These are phyloP conservation scores for Myotis yumanensis DNA, from an alignment of 2,113 vertebrate species.

Conservation along the genomic window DNA sequence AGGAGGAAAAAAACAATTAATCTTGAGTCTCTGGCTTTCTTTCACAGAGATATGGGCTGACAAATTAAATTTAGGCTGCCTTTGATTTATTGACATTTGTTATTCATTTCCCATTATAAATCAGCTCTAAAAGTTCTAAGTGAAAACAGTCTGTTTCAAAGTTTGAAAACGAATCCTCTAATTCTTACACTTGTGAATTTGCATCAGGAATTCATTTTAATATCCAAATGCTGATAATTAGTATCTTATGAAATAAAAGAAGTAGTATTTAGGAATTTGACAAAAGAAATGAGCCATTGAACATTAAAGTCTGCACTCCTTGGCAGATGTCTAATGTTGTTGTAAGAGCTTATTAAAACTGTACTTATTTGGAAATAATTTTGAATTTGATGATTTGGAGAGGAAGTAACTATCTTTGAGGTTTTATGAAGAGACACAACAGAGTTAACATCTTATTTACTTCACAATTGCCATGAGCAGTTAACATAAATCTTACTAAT, in stretches of 20 bases:
- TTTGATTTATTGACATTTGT: constrained; percentile 14
- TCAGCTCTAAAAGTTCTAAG: neutral
- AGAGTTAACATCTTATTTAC: neutral
- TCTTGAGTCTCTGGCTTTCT: neutral
- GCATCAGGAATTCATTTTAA: neutral
- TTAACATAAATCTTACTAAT: neutral
- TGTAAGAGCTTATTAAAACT: neutral
- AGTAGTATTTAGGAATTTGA: neutral
- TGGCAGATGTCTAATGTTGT: neutral
- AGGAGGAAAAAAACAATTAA: neutral
- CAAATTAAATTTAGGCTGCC: neutral
- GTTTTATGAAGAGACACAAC: neutral
- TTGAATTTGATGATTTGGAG: neutral
- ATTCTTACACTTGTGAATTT: constrained; percentile 25
- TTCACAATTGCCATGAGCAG: neutral
- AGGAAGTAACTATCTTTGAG: neutral
- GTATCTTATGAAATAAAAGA: constrained; percentile 21
- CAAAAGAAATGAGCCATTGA: neutral
- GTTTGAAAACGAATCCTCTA: neutral
- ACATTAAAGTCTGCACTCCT: neutral
- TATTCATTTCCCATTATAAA: neutral
- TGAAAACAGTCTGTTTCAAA: constrained; percentile 5
- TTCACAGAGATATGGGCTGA: neutral
- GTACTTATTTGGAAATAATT: neutral
- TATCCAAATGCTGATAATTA: neutral